Percentiles rank a stretch among this genome's conserved stretches.
Evolutionary conservation across 2,797 vertebrate species (phyloP).

Genomic region (Coranthus polyacanthus): DNA sequence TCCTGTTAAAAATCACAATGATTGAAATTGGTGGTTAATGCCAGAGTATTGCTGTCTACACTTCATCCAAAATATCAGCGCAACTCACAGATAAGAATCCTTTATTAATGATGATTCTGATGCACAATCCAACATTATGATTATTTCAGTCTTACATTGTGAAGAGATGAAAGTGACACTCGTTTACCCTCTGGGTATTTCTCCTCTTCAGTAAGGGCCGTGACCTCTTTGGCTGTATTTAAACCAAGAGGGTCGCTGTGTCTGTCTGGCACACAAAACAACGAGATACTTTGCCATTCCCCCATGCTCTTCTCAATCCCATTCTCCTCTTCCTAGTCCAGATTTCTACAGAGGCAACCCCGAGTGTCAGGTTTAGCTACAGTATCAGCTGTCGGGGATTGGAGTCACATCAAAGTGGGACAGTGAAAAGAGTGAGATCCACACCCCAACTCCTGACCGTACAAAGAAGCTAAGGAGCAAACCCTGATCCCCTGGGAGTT

Average conservation of each 20-base stretch:
- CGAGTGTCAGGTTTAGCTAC: slow-evolving; percentile 76
- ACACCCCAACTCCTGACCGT: slow-evolving; percentile 68
- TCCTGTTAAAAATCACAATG: not conserved
- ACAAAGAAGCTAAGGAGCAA: slow-evolving; percentile 72
- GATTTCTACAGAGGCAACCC: slow-evolving; percentile 62
- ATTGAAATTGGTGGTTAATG: not conserved
- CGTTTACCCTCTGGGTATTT: slow-evolving; percentile 49
- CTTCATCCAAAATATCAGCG: not conserved
- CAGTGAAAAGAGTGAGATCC: slow-evolving; percentile 80
- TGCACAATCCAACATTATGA: slow-evolving; percentile 4
- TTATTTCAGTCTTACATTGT: slow-evolving; percentile 5
- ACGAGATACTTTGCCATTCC: slow-evolving; percentile 65
- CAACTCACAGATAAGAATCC: not conserved
- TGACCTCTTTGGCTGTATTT: slow-evolving; percentile 65
- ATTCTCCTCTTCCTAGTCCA: slow-evolving; percentile 68
- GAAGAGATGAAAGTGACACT: slow-evolving; percentile 21
- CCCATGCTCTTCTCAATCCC: slow-evolving; percentile 48
- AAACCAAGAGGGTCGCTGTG: slow-evolving; percentile 59
- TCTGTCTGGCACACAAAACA: slow-evolving; percentile 71
- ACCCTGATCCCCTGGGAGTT: slow-evolving; percentile 67
- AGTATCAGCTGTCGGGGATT: slow-evolving; percentile 80
- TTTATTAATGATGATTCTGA: slow-evolving; percentile 2
- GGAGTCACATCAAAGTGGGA: slow-evolving; percentile 82
- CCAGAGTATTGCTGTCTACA: not conserved
- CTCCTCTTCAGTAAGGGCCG: slow-evolving; percentile 22